Base-by-base conservation (phyloP, 1,140 invertebrate species). In the Orussus abietinus region DNA sequence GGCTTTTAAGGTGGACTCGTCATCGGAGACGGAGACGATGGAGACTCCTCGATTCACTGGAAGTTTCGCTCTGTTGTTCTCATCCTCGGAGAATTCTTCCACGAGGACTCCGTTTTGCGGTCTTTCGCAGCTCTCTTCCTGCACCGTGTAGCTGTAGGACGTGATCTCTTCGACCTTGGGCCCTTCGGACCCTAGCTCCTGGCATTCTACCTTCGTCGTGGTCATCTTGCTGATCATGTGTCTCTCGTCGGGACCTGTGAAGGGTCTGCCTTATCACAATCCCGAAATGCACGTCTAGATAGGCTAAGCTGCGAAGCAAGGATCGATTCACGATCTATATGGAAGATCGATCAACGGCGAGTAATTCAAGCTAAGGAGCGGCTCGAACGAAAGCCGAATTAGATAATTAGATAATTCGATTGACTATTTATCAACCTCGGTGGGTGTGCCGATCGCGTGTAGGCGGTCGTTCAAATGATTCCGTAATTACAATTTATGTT, bases 201-300 rank as follows among this genome's bases (percentile, higher is more conserved):
- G 80, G 63, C 68, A 69, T 39, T 78, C 75, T 29, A 79, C 72
- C 40, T 77, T 75, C 6, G 75, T 80, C 26, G 79, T 75, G 38
- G 72, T 79, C 75, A 80, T 77, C 75, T 79, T 80, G 71, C 80
- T 80, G 64, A 82, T 77, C 41, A 74, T 75, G 61, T 77, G 79
- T 53, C 74, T 76, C 74, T 81, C 80, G 42, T 79, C 78, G 44
- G 79, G 78, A 80, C 80, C 79, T 82, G 77, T 44, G 65, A 68
- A 71, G 18, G 51, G 45, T 60, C 57, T 59, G 32, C 36, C 28
- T 46, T 47, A 51, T 56, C 50, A 61, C 44, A 28, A 41, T 34
- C 32, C 25, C 19, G 28, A n/a, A n/a, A n/a, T n/a, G n/a, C n/a
- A n/a, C n/a, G n/a, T n/a, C n/a, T n/a, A n/a, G n/a, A n/a, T n/a